phyloP scores from a whole-genome alignment of 2,888 invertebrate genomes.

The Acronicta leporina region DNA sequence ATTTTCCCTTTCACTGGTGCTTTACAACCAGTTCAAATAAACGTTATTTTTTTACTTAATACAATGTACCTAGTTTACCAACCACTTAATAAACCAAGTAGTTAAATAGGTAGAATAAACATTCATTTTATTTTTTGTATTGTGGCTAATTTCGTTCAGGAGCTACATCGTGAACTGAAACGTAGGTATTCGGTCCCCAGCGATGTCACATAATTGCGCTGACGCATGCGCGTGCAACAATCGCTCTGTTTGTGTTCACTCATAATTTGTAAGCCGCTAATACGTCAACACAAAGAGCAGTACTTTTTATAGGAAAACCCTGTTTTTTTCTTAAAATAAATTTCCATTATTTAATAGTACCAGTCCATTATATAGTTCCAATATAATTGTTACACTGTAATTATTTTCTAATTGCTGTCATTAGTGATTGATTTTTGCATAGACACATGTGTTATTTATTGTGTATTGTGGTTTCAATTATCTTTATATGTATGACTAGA shows the following conservation, averaged over 20 bases:
- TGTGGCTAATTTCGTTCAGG: too few species aligned
- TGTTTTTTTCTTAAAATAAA: constrained; percentile 19
- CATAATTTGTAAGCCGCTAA: constrained; percentile 16
- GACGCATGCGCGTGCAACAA: constrained; percentile 33
- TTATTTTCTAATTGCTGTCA: constrained; percentile 13
- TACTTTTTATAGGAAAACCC: constrained; percentile 28
- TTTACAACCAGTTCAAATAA: too few species aligned
- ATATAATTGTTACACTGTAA: neutral
- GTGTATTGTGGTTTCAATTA: too few species aligned
- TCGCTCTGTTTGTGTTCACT: constrained; percentile 9
- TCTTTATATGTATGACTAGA: too few species aligned
- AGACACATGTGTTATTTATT: neutral
- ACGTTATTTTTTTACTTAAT: too few species aligned
- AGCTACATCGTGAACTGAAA: constrained; percentile 37
- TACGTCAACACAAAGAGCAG: constrained; percentile 26
- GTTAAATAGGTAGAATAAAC: too few species aligned
- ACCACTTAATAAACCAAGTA: too few species aligned
- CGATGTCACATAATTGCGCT: constrained; percentile 32
- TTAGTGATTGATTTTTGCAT: constrained; percentile 8
- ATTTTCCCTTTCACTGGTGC: too few species aligned
- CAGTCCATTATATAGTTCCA: neutral
- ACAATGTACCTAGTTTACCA: too few species aligned
- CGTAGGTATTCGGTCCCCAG: constrained; percentile 45
- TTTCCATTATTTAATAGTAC: constrained; percentile 9
- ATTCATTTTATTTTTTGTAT: too few species aligned